phyloP scores from a whole-genome alignment of 1,140 invertebrate species.

The Daktulosphaira vitifoliae region DNA sequence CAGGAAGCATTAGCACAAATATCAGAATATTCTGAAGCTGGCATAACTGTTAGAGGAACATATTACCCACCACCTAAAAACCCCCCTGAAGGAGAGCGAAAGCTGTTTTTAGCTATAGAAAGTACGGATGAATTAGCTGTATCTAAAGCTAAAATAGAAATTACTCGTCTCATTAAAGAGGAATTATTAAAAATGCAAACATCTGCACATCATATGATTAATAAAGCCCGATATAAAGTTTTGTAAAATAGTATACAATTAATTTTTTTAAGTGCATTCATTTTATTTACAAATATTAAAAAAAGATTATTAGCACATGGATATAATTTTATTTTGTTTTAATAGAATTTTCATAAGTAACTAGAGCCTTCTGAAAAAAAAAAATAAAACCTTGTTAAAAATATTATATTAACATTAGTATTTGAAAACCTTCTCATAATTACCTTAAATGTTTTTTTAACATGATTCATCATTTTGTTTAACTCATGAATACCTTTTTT shows the following conservation, averaged over 20 bases:
- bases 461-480: slow-evolving; percentile 20
- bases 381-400: neutral
- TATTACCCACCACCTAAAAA: slow-evolving; percentile 87
- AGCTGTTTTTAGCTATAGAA: slow-evolving; percentile 97
- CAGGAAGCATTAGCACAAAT: slow-evolving; percentile 95
- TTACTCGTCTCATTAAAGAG: slow-evolving; percentile 95
- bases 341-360: slow-evolving; percentile 8
- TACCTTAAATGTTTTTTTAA: slow-evolving; percentile 32
- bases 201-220: slow-evolving; percentile 74
- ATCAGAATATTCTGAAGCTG: slow-evolving; percentile 97
- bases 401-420: too few species aligned
- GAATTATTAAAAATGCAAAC: slow-evolving; percentile 89
- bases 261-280: too few species aligned
- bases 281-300: too few species aligned
- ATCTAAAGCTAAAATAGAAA: slow-evolving; percentile 97
- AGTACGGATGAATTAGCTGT: slow-evolving; percentile 94
- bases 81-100: slow-evolving; percentile 91
- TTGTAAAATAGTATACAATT: too few species aligned
- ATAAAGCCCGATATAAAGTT: slow-evolving; percentile 92
- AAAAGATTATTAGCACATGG: too few species aligned
- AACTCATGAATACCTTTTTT: slow-evolving; percentile 31
- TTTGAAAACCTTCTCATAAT: too few species aligned
- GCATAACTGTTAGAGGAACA: slow-evolving; percentile 95
- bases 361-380: slow-evolving; percentile 8
- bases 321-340: neutral